phyloP scores from a whole-genome alignment of 2,113 vertebrate species.

The Capreolus pygargus region DNA sequence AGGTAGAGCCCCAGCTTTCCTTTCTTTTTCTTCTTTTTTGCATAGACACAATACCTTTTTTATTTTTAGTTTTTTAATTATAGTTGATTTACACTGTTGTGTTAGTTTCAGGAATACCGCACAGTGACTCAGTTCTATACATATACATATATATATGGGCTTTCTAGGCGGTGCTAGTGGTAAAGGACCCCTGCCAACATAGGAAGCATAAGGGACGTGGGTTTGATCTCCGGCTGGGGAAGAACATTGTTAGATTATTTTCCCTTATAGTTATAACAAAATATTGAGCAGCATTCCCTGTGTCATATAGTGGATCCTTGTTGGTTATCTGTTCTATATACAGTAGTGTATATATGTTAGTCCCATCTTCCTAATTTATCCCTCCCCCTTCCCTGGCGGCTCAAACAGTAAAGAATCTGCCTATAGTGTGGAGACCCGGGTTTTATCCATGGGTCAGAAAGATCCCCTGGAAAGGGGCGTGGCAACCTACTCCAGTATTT shows the following conservation, averaged over 20 bases:
- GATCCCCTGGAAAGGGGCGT: neutral
- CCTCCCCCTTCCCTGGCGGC: neutral
- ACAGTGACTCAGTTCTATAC: neutral
- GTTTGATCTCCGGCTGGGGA: neutral
- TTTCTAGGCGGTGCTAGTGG: neutral
- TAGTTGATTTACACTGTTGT: neutral
- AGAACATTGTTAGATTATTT: neutral
- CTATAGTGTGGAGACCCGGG: rapidly evolving
- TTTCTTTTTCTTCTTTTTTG: neutral
- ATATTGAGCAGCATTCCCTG: neutral
- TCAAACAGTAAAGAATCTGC: neutral
- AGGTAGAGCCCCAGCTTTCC: neutral
- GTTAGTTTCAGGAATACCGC: neutral
- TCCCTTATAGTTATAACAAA: neutral
- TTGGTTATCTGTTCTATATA: neutral
- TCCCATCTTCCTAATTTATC: neutral
- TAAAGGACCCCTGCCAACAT: neutral
- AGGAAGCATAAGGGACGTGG: neutral
- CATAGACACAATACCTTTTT: neutral
- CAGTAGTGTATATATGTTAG: neutral
- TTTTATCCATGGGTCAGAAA: neutral
- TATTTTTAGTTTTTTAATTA: neutral
- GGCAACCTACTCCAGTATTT: neutral
- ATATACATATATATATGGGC: neutral
- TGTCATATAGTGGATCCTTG: neutral